Evolutionary conservation across 2,113 vertebrate genomes (phyloP), one percentile per base, ranked within the genome.

Genomic region (Corythaeola cristata): DNA sequence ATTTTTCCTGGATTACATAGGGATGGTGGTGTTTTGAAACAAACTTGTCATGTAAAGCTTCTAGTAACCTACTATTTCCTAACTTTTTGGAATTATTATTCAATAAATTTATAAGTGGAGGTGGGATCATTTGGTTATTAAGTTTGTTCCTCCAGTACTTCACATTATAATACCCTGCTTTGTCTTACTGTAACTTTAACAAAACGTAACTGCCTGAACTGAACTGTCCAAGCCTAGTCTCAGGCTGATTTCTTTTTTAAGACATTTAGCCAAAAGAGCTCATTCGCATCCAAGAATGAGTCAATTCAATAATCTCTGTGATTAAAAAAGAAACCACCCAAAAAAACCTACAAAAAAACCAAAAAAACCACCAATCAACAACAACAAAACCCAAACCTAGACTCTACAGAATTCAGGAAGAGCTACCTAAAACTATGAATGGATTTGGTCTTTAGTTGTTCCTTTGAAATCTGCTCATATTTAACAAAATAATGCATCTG

Each of bases 111-210:
- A 4, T 73, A 64, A 35, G 28, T 15, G 33, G 22, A 50, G 35
- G 6, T 62, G 7, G 32, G 45, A 26, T 83, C 20, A 17, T 74
- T 55, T 64, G 39, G 4, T n/a, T 63, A 26, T 52, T 44, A 63
- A 23, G 3, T 81, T 81, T 90, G 22, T 60, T 32, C 9, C 2
- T 35, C 10, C 30, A 26, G 6, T 49, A 26, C 37, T 87, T 85
- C 18, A 24, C 6, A 19, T 82, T 79, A 9, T 49, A 89, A 33
- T 52, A 45, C 33, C 17, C 30, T 91, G 55, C 44, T 95, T 91
- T 75, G 6, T 68, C 69, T 85, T 84, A 44, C 94, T 94, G 66
- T 77, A 79, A 72, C 91, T 96, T 93, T 89, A 96, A 95, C 45
- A 82, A 82, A 79, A 76, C 32, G 11, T 59, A 20, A n/a, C 53